Conservation (phyloP, 2,888 invertebrate genomes). For the Hyles lineata region DNA sequence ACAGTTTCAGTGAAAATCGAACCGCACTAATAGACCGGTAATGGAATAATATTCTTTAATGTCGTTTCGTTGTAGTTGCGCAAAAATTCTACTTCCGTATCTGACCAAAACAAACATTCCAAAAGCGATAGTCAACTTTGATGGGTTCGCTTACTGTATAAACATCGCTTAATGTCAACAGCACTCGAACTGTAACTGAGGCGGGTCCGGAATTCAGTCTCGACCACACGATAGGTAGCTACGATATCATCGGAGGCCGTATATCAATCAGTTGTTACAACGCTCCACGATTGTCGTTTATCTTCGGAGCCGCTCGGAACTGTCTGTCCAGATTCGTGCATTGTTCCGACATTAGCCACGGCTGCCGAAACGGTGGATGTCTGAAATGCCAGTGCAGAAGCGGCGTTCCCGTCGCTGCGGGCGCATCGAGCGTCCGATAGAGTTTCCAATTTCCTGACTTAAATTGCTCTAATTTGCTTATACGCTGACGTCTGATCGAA, state of each 20-base stretch:
- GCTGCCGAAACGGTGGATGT: constrained; percentile 78
- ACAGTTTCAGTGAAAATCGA: not conserved
- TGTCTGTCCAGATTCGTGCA: constrained; percentile 82
- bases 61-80: constrained; percentile 41
- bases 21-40: not conserved
- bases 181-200: constrained; percentile 78
- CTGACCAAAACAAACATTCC: constrained; percentile 62
- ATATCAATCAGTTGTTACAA: constrained; percentile 84
- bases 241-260: constrained; percentile 78
- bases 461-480: constrained; percentile 85
- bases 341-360: constrained; percentile 81
- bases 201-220: constrained; percentile 76
- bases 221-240: constrained; percentile 66
- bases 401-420: constrained; percentile 68
- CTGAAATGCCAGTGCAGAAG: constrained; percentile 78
- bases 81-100: constrained; percentile 48
- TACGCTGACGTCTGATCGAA: constrained; percentile 80
- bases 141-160: constrained; percentile 65
- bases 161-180: constrained; percentile 80
- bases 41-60: constrained; percentile 13
- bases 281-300: constrained; percentile 82
- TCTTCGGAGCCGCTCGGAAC: constrained; percentile 79
- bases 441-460: constrained; percentile 84
- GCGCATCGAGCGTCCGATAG: constrained; percentile 77
- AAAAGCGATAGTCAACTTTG: constrained; percentile 62